A percentile compares a stretch with the other conserved stretches of the same genome.
phyloP scores from a whole-genome alignment of 2,113 vertebrate genomes.

The Epinephelus fuscoguttatus region DNA sequence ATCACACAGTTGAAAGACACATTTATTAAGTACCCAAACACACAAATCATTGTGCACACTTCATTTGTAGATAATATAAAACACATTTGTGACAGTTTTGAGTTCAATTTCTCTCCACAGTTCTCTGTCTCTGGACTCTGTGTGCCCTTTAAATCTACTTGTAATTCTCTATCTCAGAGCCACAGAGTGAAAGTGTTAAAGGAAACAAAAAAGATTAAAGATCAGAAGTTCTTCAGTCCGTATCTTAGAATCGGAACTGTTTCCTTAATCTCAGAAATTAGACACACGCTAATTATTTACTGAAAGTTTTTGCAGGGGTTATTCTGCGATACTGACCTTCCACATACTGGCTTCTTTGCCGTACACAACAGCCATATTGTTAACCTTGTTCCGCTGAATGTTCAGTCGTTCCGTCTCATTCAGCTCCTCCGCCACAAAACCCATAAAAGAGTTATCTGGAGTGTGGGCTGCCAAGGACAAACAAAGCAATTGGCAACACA shows the following conservation, averaged over 20 bases:
- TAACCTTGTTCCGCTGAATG: slow-evolving; percentile 90
- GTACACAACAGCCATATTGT: slow-evolving; percentile 96
- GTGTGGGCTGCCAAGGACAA: slow-evolving; percentile 90
- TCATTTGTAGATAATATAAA: too few relatives aligned
- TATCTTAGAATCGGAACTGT: background rate
- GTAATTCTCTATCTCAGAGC: background rate
- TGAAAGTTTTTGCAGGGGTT: background rate
- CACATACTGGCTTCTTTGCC: slow-evolving; percentile 98
- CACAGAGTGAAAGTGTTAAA: background rate
- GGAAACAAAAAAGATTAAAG: background rate
- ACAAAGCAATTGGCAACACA: slow-evolving; percentile 44
- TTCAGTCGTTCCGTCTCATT: slow-evolving; percentile 89
- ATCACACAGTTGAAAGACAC: too few relatives aligned
- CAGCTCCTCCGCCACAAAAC: slow-evolving; percentile 96
- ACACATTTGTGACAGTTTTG: too few relatives aligned
- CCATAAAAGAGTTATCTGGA: slow-evolving; percentile 99
- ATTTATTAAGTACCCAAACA: too few relatives aligned
- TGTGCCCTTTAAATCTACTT: background rate
- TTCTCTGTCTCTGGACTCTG: too few relatives aligned
- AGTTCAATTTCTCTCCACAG: too few relatives aligned
- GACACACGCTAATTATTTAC: background rate
- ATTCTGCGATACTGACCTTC: slow-evolving; percentile 87
- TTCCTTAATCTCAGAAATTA: background rate
- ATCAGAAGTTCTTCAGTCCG: background rate
- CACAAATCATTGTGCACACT: too few relatives aligned